Percentiles rank a stretch among this genome's conserved stretches.
Evolutionary conservation across 2,113 vertebrate species (phyloP).

Genomic region (Mus pahari): DNA sequence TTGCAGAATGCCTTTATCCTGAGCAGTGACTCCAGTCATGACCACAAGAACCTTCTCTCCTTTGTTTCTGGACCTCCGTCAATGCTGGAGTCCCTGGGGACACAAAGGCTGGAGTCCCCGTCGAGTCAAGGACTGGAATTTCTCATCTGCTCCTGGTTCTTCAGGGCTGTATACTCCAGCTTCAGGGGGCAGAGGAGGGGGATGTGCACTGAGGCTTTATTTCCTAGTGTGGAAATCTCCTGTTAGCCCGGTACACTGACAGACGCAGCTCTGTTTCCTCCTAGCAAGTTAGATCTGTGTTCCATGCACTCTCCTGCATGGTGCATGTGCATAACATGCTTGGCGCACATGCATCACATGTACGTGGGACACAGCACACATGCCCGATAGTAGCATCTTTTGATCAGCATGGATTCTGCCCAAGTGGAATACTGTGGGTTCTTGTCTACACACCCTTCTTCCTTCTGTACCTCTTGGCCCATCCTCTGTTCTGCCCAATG

Average conservation of each 20-base stretch:
- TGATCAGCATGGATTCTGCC: too few relatives aligned
- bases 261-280: background rate
- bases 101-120: background rate
- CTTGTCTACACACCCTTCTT: background rate
- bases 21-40: background rate
- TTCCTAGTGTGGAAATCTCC: background rate
- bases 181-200: background rate
- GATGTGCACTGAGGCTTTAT: background rate
- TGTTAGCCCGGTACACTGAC: background rate
- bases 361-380: background rate
- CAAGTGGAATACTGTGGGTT: accelerated
- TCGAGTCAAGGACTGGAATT: background rate
- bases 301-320: background rate
- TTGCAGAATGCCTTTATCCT: background rate
- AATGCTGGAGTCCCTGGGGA: background rate
- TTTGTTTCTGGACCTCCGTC: background rate
- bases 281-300: background rate
- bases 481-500: background rate
- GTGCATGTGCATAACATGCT: too few relatives aligned
- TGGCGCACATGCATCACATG: background rate
- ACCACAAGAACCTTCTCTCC: background rate
- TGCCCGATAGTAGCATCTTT: background rate
- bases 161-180: background rate
- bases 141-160: too few relatives aligned
- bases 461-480: too few relatives aligned